Conservation (phyloP, 2,888 invertebrate species). For the Netelia inedita region DNA sequence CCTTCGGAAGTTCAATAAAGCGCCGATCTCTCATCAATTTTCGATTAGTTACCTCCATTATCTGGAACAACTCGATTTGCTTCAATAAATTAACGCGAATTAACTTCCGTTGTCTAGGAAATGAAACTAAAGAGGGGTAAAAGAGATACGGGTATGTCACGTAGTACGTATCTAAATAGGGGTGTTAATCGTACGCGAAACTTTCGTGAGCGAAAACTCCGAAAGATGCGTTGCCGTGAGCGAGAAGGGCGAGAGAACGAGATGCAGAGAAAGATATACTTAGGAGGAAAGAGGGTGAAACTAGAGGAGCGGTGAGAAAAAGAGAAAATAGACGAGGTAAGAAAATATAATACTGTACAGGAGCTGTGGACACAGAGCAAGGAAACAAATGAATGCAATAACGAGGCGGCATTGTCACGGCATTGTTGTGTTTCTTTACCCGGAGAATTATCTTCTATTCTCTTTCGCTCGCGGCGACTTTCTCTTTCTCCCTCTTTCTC, state of each 20-base stretch:
- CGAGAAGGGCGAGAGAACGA: conserved; percentile 67
- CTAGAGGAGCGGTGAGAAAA: conserved; percentile 41
- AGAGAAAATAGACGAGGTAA: conserved; percentile 41
- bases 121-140: conserved; percentile 5
- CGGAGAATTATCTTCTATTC: conserved; percentile 73
- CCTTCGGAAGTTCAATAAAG: too few species aligned
- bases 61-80: conserved; percentile 66
- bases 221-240: conserved; percentile 21
- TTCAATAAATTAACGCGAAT: conserved; percentile 52
- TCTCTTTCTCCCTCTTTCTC: conserved; percentile 41
- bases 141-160: not conserved
- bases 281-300: conserved; percentile 23
- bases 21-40: conserved; percentile 19
- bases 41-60: conserved; percentile 17
- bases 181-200: conserved; percentile 18
- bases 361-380: conserved; percentile 50
- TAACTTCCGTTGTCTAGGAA: not conserved
- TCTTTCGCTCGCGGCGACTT: conserved; percentile 65
- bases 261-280: conserved; percentile 8
- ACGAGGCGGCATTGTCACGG: conserved; percentile 74
- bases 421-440: conserved; percentile 72
- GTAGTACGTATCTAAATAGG: not conserved
- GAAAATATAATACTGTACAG: conserved; percentile 41
- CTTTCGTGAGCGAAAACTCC: conserved; percentile 28
- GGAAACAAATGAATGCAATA: conserved; percentile 75